Conservation (phyloP, 2,888 invertebrate genomes). For the Cataglyphis livida region DNA sequence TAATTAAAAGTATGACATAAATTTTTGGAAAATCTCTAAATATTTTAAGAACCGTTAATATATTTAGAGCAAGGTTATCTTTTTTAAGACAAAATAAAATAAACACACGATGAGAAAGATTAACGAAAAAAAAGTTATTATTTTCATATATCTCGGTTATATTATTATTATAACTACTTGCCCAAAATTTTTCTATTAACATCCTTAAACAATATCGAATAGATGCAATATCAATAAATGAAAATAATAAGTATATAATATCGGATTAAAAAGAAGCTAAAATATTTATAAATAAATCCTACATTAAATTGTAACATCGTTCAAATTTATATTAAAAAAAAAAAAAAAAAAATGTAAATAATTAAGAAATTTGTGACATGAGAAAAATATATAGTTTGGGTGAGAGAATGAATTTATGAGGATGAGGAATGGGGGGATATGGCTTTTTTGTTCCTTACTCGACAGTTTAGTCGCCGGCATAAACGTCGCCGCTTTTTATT, state of each 20-base stretch:
- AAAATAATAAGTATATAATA: not conserved
- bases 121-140: not conserved
- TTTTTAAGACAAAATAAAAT: not conserved
- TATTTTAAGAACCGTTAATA: not conserved
- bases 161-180: not conserved
- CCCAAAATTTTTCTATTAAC: not conserved
- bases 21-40: not conserved
- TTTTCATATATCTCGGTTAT: not conserved
- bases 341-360: not conserved
- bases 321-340: slow-evolving; percentile 16
- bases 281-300: slow-evolving; percentile 4
- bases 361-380: not conserved
- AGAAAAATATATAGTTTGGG: not conserved
- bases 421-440: not conserved
- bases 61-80: not conserved
- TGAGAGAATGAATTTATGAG: not conserved
- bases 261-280: not conserved
- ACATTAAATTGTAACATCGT: not conserved
- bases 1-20: not conserved
- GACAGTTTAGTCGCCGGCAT: not conserved
- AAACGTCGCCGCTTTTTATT: slow-evolving; percentile 32
- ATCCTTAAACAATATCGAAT: not conserved
- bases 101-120: not conserved
- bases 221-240: not conserved
- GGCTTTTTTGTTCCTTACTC: not conserved